These are phyloP conservation scores for Thomomys bottae DNA, from an alignment of 2,113 vertebrate genomes.

Conservation along the genomic window DNA sequence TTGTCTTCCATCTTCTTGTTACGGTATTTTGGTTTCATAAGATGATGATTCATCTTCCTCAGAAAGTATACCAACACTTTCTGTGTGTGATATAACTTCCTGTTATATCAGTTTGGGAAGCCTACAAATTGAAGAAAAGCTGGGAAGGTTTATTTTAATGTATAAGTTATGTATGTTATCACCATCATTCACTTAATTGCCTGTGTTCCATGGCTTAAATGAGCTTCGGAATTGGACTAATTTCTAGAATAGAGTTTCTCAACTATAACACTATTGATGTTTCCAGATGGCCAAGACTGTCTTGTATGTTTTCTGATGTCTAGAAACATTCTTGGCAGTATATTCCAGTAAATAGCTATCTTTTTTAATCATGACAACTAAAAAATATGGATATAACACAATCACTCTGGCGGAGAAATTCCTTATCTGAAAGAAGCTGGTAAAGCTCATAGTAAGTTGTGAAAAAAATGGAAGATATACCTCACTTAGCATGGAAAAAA, in stretches of 20 bases:
- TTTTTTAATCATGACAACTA: background rate
- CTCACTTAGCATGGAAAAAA: conserved; percentile 32
- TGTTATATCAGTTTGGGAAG: background rate
- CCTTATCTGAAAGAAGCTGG: background rate
- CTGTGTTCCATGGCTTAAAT: background rate
- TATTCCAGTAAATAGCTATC: background rate
- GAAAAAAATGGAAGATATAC: background rate
- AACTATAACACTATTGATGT: background rate
- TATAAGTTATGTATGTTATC: background rate
- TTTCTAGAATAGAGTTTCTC: background rate
- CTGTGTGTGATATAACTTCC: background rate
- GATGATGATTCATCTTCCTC: background rate
- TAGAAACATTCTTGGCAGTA: background rate
- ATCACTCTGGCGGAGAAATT: background rate
- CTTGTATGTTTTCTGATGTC: background rate
- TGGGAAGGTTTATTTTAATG: background rate
- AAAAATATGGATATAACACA: background rate
- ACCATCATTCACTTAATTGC: background rate
- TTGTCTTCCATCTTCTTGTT: background rate
- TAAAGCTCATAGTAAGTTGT: background rate
- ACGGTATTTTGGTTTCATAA: background rate
- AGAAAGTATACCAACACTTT: background rate
- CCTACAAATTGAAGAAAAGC: background rate
- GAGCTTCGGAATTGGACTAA: conserved; percentile 11
- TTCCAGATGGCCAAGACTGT: background rate